Base-by-base conservation (phyloP, 1,140 invertebrate genomes). In the Drosophila azteca region DNA sequence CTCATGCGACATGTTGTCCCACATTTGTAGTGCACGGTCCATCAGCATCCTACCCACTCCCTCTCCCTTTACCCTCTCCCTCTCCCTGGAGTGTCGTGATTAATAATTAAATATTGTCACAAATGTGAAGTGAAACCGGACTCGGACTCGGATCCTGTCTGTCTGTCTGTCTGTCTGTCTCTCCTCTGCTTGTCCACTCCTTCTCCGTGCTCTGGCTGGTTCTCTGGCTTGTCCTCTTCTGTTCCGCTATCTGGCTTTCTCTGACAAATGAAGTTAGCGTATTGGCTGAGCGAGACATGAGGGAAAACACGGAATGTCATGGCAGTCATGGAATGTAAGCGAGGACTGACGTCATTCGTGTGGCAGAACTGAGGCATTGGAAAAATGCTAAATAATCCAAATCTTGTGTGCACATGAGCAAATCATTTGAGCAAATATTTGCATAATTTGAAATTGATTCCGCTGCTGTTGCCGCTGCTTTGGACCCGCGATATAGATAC, bases 51-150 rank as follows among this genome's bases (percentile, higher is more conserved):
- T 22, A 26, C 24, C 24, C 24, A 43, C 22, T 31, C 52, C 24
- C 9, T 5, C 39, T 22, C 35, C 43, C 3, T 43, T 22, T 61
- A 20, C 17, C 17, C 52, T 35, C 2, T 49, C 26, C 57, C 60
- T 39, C 39, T 63, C 58, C 50, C 44, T 43, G 17, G 57, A 53
- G 59, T 68, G 79, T 52, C 66, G 74, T 67, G 70, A 71, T 87
- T 67, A 87, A 87, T 87, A 83, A 88, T 87, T 87, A 88, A 85
- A 87, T 85, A 82, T 80, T 78, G 73, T 75, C 67, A 76, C 69
- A 78, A 78, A 71, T 67, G 66, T 67, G 45, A 67, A 77, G 58
- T 67, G 73, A 49, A 35, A 26, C 43, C 29, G 45, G 24, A 59
- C 31, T 22, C 31, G 22, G 29, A 44, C 35, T 31, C 29, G 29